A percentile compares a stretch with the other conserved stretches of the same genome.
Conservation (phyloP, 30 jellyfish, hydroid and myxozoan species). For the Aurelia sp. region DNA sequence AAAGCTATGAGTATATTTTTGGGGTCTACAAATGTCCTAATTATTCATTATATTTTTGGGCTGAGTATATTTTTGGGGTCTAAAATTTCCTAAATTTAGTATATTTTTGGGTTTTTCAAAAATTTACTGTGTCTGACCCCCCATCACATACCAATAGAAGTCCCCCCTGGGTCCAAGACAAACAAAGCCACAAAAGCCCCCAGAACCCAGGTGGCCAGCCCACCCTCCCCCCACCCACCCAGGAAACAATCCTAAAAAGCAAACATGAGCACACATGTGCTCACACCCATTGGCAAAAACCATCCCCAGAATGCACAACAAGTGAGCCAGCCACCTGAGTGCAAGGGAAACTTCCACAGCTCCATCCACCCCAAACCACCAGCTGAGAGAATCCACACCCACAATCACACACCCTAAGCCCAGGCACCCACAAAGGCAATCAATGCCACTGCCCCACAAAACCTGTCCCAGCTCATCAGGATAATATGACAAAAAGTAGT, state of each 20-base stretch:
- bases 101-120: too few relatives aligned
- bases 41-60: neutral
- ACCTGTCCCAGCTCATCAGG: too few relatives aligned
- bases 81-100: too few relatives aligned
- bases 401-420: neutral
- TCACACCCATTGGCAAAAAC: neutral
- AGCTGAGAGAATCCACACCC: neutral
- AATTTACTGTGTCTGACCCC: too few relatives aligned
- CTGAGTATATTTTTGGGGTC: neutral
- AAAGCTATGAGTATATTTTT: too few relatives aligned
- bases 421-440: neutral
- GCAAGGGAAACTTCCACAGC: neutral
- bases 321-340: slow-evolving; percentile 5
- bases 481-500: neutral
- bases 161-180: too few relatives aligned
- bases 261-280: slow-evolving; percentile 3
- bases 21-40: too few relatives aligned
- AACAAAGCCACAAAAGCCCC: too few relatives aligned
- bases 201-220: slow-evolving; percentile 11
- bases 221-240: neutral
- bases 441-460: neutral
- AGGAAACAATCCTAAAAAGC: slow-evolving; percentile 9
- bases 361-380: neutral
- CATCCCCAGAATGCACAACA: neutral
- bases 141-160: too few relatives aligned